phyloP scores from a whole-genome alignment of 2,888 invertebrate genomes.

The Spodoptera littoralis region DNA sequence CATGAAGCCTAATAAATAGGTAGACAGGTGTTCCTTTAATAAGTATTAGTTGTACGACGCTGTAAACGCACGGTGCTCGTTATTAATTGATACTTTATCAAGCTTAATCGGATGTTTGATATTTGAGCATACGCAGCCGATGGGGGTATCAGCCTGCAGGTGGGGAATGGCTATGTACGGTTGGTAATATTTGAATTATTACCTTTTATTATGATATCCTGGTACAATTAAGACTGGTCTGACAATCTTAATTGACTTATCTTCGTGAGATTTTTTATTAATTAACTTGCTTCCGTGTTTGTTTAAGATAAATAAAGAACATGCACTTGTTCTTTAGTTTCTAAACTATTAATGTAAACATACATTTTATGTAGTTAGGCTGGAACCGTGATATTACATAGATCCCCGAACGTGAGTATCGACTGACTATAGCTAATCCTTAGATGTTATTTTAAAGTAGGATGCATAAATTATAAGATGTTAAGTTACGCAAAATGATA shows the following conservation, averaged over 20 bases:
- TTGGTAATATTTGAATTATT: slow-evolving; percentile 29
- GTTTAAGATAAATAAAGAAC: too few relatives aligned
- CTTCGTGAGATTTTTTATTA: slow-evolving; percentile 13
- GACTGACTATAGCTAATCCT: too few relatives aligned
- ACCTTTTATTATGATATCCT: slow-evolving; percentile 26
- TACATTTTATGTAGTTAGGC: too few relatives aligned
- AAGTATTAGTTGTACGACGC: slow-evolving; percentile 28
- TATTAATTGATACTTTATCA: slow-evolving; percentile 54
- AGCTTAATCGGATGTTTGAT: slow-evolving; percentile 44
- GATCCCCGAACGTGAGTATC: too few relatives aligned
- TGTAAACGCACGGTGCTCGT: slow-evolving; percentile 33
- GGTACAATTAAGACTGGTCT: slow-evolving; percentile 27
- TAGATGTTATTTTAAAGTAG: too few relatives aligned
- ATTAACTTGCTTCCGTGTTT: slow-evolving; percentile 13
- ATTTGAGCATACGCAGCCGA: slow-evolving; percentile 33
- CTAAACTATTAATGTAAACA: too few relatives aligned
- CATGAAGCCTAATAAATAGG: slow-evolving; percentile 7
- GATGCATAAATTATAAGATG: too few relatives aligned
- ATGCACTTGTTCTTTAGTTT: too few relatives aligned
- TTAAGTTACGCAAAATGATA: too few relatives aligned
- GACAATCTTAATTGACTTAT: slow-evolving; percentile 34
- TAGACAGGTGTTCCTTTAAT: slow-evolving; percentile 43
- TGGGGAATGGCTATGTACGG: slow-evolving; percentile 20
- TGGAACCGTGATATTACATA: too few relatives aligned
- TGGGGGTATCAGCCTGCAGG: slow-evolving; percentile 39